phyloP scores from a whole-genome alignment of 2,113 vertebrate species.

The Laticauda laticaudata region DNA sequence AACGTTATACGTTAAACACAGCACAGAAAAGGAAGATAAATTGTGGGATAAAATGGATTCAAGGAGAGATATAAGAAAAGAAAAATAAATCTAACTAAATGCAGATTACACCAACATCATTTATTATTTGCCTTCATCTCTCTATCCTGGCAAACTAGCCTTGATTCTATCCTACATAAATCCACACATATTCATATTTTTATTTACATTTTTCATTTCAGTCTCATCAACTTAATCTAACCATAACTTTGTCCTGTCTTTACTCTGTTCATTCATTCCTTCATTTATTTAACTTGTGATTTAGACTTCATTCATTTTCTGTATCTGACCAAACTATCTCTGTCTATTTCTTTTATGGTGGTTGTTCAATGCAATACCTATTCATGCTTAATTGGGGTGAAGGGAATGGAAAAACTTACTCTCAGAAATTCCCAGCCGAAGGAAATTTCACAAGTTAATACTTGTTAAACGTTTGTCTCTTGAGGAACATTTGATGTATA shows the following conservation, averaged over 20 bases:
- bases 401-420: not conserved
- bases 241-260: not conserved
- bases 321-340: not conserved
- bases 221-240: not conserved
- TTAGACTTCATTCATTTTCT: not conserved
- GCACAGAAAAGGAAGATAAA: not conserved
- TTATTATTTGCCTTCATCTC: not conserved
- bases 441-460: not conserved
- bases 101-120: not conserved
- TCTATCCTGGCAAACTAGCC: not conserved
- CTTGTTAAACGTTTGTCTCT: not conserved
- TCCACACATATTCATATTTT: not conserved
- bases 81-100: not conserved
- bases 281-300: not conserved
- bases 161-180: not conserved
- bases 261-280: not conserved
- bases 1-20: too few species aligned
- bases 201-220: not conserved
- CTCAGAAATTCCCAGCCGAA: not conserved
- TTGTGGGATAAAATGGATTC: not conserved
- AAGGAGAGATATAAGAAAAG: not conserved
- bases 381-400: not conserved
- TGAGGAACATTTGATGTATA: not conserved
- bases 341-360: not conserved
- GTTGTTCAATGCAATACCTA: not conserved